Evolutionary conservation across 2,113 vertebrate species (phyloP), one percentile per base, ranked within the genome.

Genomic region (Leptocoma aspasia): DNA sequence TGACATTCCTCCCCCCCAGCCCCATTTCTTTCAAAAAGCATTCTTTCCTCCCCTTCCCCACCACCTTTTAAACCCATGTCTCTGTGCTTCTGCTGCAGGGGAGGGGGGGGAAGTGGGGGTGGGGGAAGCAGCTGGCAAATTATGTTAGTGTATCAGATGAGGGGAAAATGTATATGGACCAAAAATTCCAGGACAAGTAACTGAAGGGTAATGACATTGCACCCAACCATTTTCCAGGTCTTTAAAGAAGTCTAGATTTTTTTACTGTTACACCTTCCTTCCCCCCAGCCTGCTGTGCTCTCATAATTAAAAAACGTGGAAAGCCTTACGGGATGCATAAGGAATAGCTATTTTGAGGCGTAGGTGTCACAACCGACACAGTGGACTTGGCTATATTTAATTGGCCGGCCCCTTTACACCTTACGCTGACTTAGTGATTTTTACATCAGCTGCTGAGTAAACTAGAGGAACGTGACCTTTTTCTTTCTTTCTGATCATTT

Each of bases 11-110:
- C 76, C 68, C 85, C 85, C 78, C 42, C 85, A 89, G 77, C 42
- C 89, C 75, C 90, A 86, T 84, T 96, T 83, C 76, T 93, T 92
- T 95, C 89, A 83, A 95, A 97, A 85, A 94, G 65, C 86, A 96
- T 95, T 92, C 93, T 85, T 92, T 82, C 83, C 83, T 52, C 54
- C 90, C 66, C 86, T 87, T 77, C 61, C 68, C 78, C 80, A 49
- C 66, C 89, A 79, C 66, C 63, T 91, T 92, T 93, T 85, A 86
- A 96, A 91, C 39, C 56, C 61, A 28, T 27, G 56, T 80, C 56
- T 91, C 68, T 79, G 75, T 47, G 57, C 91, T 81, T 93, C 87
- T 86, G n/a, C 89, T 78, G 92, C 0, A 2, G 31, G 23, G 52
- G 59, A 30, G 37, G 2, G 16, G 28, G n/a, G n/a, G n/a, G n/a